Conservation (phyloP, 2,113 vertebrate species). For the Archilochus colubris region DNA sequence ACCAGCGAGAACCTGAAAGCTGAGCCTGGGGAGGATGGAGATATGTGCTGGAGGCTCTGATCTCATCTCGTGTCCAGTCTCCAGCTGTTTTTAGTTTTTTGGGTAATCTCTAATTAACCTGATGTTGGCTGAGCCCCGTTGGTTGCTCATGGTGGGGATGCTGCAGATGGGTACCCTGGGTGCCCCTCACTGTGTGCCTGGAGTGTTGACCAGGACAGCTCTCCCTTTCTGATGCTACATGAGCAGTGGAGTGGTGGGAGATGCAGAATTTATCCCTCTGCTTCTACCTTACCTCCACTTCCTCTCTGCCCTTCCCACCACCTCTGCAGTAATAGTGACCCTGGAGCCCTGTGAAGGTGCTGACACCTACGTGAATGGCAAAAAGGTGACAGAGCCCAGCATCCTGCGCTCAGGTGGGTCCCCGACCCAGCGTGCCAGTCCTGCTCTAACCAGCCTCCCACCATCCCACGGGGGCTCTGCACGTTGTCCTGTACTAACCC, state of each 20-base stretch:
- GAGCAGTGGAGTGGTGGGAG: neutral
- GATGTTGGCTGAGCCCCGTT: neutral
- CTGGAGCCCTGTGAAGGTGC: conserved; percentile 94
- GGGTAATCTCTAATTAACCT: neutral
- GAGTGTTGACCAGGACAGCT: neutral
- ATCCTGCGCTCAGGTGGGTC: conserved; percentile 90
- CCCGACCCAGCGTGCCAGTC: accelerated
- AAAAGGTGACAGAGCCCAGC: conserved; percentile 91
- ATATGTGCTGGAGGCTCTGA: neutral
- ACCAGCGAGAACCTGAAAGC: neutral
- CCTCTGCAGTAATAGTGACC: conserved; percentile 81
- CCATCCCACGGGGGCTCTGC: accelerated
- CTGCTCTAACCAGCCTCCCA: neutral
- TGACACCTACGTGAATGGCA: conserved; percentile 95
- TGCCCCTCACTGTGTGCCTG: accelerated
- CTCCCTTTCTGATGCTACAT: neutral
- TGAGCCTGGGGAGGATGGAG: neutral
- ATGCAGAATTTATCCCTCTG: neutral
- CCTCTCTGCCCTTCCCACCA: accelerated
- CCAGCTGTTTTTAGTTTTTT: neutral
- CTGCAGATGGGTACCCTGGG: neutral
- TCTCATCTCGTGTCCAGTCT: neutral
- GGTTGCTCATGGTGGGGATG: neutral
- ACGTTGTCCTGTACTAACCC: accelerated
- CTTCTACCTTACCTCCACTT: neutral